phyloP scores from a whole-genome alignment of 2,888 invertebrate genomes.

The Theretra japonica region DNA sequence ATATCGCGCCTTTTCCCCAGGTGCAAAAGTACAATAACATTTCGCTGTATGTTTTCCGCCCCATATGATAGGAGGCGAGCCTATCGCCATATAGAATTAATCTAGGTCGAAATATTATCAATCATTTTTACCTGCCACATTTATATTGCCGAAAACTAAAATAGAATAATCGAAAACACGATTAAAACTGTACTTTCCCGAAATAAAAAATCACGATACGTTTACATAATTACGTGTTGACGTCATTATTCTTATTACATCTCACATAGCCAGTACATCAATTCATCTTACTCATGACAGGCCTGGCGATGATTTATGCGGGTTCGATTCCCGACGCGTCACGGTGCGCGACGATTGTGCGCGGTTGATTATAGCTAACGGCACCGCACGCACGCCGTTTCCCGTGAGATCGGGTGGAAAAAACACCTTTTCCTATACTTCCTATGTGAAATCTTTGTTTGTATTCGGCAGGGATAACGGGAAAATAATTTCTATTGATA shows the following conservation, averaged over 20 bases:
- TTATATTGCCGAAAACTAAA: too few relatives aligned
- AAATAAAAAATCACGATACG: background rate
- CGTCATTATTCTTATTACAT: slow-evolving; percentile 3
- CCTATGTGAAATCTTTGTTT: background rate
- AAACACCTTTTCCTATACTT: background rate
- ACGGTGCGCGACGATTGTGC: slow-evolving; percentile 19
- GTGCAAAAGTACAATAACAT: too few relatives aligned
- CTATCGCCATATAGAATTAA: too few relatives aligned
- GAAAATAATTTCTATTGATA: background rate
- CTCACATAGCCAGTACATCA: background rate
- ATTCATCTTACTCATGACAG: slow-evolving; percentile 10
- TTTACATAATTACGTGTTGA: background rate
- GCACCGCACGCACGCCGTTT: slow-evolving; percentile 11
- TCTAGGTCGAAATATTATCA: too few relatives aligned
- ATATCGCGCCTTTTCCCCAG: too few relatives aligned
- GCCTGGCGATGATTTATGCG: slow-evolving; percentile 24
- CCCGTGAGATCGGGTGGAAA: slow-evolving; percentile 19
- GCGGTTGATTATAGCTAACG: slow-evolving; percentile 10
- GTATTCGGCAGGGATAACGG: background rate
- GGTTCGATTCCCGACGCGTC: slow-evolving; percentile 22
- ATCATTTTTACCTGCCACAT: too few relatives aligned
- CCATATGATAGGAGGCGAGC: too few relatives aligned
- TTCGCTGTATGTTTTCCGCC: too few relatives aligned
- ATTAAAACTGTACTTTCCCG: too few relatives aligned
- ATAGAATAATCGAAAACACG: too few relatives aligned